phyloP scores from a whole-genome alignment of 2,797 vertebrate species.

The Dermochelys coriacea region DNA sequence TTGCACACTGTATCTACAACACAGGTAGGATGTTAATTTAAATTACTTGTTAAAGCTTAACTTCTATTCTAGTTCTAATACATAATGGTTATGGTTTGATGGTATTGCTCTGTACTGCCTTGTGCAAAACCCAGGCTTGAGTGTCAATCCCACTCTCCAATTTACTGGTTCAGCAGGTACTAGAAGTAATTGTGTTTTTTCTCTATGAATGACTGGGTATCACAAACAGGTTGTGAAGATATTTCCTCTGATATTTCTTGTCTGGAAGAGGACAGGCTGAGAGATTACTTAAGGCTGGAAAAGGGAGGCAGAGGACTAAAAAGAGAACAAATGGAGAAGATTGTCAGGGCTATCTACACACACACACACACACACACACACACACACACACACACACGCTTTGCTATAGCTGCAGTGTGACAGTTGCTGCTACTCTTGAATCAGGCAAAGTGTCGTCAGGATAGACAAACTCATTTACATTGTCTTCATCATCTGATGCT shows the following conservation, averaged over 20 bases:
- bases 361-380: too few relatives aligned
- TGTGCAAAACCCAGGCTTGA: not conserved
- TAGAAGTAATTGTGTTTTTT: not conserved
- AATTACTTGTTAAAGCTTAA: not conserved
- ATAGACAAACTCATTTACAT: not conserved
- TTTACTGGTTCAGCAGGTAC: not conserved
- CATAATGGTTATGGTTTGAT: not conserved
- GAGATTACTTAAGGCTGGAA: not conserved
- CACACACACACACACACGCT: too few relatives aligned
- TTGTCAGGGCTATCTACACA: not conserved
- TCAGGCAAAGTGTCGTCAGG: not conserved
- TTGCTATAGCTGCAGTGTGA: not conserved
- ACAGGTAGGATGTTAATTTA: not conserved
- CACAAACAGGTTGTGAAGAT: not conserved
- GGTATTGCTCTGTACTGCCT: not conserved
- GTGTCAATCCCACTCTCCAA: not conserved
- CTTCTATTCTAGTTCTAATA: not conserved
- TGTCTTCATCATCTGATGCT: not conserved
- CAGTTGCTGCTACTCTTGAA: not conserved
- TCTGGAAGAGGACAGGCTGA: not conserved
- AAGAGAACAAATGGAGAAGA: not conserved
- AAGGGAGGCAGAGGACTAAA: not conserved
- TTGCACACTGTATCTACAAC: not conserved
- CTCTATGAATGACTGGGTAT: not conserved
- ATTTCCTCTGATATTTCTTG: not conserved